phyloP scores from a whole-genome alignment of 2,888 invertebrate species.

The Furcula furcula region DNA sequence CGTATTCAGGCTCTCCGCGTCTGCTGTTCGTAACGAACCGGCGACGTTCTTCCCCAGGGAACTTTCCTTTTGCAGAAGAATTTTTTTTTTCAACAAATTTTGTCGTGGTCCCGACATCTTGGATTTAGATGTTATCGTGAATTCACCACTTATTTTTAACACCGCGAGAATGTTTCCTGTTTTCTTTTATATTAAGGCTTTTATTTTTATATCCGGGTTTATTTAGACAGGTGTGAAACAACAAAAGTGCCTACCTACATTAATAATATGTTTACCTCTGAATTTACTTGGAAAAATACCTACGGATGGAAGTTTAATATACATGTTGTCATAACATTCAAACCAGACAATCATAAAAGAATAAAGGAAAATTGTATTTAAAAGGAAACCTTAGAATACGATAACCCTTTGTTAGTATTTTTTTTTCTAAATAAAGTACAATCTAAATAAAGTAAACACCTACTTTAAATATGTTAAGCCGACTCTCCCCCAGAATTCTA shows the following conservation, averaged over 20 bases:
- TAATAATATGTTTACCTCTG: too few species aligned
- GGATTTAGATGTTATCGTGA: not conserved
- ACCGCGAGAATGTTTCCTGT: not conserved
- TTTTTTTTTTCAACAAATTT: not conserved
- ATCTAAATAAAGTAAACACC: too few species aligned
- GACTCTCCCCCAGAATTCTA: too few species aligned
- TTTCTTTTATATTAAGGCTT: not conserved
- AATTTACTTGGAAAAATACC: too few species aligned
- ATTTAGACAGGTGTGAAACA: not conserved
- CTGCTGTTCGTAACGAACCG: conserved; percentile 1
- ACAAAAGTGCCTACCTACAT: not conserved
- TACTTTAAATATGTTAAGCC: too few species aligned
- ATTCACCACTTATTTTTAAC: not conserved
- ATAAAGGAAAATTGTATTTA: too few species aligned
- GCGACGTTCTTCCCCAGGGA: conserved; percentile 2
- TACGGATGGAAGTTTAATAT: too few species aligned
- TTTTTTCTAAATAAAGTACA: too few species aligned
- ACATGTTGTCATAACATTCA: too few species aligned
- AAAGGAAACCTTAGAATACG: too few species aligned
- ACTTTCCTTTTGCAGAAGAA: not conserved
- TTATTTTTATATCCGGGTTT: not conserved
- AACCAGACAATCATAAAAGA: too few species aligned
- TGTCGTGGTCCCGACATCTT: not conserved
- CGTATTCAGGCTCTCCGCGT: not conserved
- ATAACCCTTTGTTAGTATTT: too few species aligned